phyloP scores from a whole-genome alignment of 1,140 invertebrate genomes.

The Solen grandis region DNA sequence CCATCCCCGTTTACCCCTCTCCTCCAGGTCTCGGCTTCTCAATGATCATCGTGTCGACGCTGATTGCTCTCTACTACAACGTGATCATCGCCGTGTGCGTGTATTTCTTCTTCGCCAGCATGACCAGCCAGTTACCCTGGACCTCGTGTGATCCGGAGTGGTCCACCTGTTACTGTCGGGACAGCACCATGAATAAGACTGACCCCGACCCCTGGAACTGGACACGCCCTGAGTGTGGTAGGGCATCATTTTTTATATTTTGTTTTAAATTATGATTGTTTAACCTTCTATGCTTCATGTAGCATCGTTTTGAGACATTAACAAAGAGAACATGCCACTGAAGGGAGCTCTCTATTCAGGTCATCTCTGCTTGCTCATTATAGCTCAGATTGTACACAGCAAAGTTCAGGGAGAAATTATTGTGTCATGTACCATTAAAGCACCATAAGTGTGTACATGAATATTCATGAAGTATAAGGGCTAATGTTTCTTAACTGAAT shows the following conservation, averaged over 20 bases:
- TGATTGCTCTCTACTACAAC: slow-evolving; percentile 81
- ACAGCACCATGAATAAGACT: slow-evolving; percentile 49
- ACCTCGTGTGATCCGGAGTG: slow-evolving; percentile 71
- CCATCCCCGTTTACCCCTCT: too few relatives aligned
- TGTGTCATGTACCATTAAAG: too few relatives aligned
- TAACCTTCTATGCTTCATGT: background rate
- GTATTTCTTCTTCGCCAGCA: slow-evolving; percentile 78
- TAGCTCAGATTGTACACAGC: too few relatives aligned
- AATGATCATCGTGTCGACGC: slow-evolving; percentile 29
- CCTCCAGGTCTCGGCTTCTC: slow-evolving; percentile 31
- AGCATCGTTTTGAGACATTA: background rate
- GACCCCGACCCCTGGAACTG: slow-evolving; percentile 57
- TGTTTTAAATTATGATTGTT: background rate
- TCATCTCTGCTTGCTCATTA: too few relatives aligned
- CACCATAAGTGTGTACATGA: too few relatives aligned
- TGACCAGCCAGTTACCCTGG: slow-evolving; percentile 76
- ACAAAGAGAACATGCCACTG: too few relatives aligned
- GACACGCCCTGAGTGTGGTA: slow-evolving; percentile 20
- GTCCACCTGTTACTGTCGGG: slow-evolving; percentile 82
- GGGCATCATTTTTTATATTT: background rate
- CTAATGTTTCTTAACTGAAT: too few relatives aligned
- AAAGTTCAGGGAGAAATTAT: too few relatives aligned
- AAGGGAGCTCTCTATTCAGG: too few relatives aligned
- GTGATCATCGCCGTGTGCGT: slow-evolving; percentile 81
- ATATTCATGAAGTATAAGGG: too few relatives aligned